Conservation (phyloP, 2,888 invertebrate species). For the Mechanitis messenoides region DNA sequence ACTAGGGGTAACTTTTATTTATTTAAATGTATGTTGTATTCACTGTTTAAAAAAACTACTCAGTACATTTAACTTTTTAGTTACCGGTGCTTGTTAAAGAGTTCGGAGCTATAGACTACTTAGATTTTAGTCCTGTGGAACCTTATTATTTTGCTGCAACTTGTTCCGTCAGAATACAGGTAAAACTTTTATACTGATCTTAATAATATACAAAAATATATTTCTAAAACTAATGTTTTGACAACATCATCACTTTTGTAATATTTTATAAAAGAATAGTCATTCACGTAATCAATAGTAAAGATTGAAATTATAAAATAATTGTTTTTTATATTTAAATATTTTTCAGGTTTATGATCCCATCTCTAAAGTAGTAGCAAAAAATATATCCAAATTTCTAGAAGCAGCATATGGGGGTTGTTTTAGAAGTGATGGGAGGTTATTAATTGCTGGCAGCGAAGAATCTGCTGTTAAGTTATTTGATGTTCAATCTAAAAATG, state of each 20-base stretch:
- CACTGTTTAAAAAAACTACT: neutral
- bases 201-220: neutral
- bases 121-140: constrained; percentile 92
- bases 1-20: constrained; percentile 80
- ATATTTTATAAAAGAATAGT: no score
- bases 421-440: constrained; percentile 87
- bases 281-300: no score
- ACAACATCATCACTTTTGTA: no score
- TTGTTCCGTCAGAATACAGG: constrained; percentile 90
- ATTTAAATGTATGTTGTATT: neutral
- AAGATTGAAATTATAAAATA: no score
- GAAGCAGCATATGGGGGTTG: constrained; percentile 90
- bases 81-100: constrained; percentile 92
- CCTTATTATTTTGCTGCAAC: constrained; percentile 95
- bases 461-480: constrained; percentile 92
- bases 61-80: constrained; percentile 54
- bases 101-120: constrained; percentile 92
- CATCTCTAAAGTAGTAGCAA: constrained; percentile 87
- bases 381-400: constrained; percentile 88
- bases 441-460: constrained; percentile 93
- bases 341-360: constrained; percentile 86
- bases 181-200: constrained; percentile 31
- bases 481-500: constrained; percentile 88
- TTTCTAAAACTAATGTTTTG: no score
- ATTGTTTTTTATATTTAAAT: neutral